Percentiles rank a stretch among this genome's conserved stretches.
These are phyloP conservation scores for Drosophila orena DNA, from an alignment of 1,140 invertebrate genomes.

Conservation along the genomic window DNA sequence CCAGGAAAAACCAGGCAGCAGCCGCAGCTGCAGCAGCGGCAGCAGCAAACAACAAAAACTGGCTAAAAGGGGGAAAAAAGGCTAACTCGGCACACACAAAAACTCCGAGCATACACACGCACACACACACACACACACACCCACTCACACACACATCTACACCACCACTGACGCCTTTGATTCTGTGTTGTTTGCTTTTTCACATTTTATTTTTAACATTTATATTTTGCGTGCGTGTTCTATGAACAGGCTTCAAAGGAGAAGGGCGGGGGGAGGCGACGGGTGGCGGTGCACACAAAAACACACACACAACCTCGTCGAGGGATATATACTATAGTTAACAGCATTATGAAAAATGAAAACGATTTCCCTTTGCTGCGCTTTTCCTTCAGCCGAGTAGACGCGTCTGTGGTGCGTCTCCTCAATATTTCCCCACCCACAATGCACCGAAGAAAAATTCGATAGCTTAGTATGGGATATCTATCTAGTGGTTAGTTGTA, in stretches of 20 bases:
- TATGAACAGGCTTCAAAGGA: conserved; percentile 40
- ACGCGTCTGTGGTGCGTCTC: conserved; percentile 66
- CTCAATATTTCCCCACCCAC: conserved; percentile 25
- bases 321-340: conserved; percentile 52
- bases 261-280: neutral
- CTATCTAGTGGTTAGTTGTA: neutral
- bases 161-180: conserved; percentile 59
- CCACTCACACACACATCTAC: conserved; percentile 4
- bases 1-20: conserved; percentile 24
- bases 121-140: conserved; percentile 11
- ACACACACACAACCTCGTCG: conserved; percentile 5
- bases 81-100: conserved; percentile 75
- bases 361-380: conserved; percentile 35
- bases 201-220: conserved; percentile 84
- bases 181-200: conserved; percentile 81
- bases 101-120: conserved; percentile 21
- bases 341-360: conserved; percentile 80
- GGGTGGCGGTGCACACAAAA: neutral
- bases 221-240: conserved; percentile 78
- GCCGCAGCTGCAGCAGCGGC: conserved; percentile 38
- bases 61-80: conserved; percentile 79
- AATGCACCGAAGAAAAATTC: conserved; percentile 4
- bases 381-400: conserved; percentile 42
- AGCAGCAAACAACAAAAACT: conserved; percentile 53
- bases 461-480: neutral